Conservation (phyloP, 2,113 vertebrate species). For the Chinchilla lanigera region DNA sequence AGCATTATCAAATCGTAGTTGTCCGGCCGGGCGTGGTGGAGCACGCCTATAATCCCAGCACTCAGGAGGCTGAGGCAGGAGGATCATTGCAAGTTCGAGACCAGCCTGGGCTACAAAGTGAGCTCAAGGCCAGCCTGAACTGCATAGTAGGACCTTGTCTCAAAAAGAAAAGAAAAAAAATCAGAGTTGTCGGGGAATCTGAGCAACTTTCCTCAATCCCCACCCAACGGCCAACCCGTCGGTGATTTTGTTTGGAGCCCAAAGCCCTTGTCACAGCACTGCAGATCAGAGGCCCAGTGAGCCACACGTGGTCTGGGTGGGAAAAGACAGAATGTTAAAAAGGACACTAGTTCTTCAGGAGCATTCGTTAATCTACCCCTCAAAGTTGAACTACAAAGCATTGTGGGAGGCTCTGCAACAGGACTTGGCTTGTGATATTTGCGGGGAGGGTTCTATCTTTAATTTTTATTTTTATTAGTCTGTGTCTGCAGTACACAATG, state of each 20-base stretch:
- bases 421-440: neutral
- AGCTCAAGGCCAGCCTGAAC: no score
- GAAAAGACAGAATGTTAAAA: neutral
- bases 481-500: neutral
- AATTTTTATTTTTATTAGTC: neutral
- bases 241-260: neutral
- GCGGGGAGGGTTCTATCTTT: neutral
- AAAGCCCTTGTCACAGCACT: neutral
- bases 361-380: neutral
- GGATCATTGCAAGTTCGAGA: no score
- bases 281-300: neutral
- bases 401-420: neutral
- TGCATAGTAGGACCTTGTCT: no score
- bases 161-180: no score
- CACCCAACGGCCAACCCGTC: neutral
- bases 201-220: neutral
- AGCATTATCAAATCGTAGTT: no score
- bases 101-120: no score
- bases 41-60: no score
- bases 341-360: neutral
- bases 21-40: no score
- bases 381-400: neutral
- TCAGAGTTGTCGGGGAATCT: neutral
- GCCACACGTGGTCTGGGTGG: neutral
- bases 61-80: no score